phyloP scores from a whole-genome alignment of 1,140 invertebrate species.

The Polypedilum vanderplanki region DNA sequence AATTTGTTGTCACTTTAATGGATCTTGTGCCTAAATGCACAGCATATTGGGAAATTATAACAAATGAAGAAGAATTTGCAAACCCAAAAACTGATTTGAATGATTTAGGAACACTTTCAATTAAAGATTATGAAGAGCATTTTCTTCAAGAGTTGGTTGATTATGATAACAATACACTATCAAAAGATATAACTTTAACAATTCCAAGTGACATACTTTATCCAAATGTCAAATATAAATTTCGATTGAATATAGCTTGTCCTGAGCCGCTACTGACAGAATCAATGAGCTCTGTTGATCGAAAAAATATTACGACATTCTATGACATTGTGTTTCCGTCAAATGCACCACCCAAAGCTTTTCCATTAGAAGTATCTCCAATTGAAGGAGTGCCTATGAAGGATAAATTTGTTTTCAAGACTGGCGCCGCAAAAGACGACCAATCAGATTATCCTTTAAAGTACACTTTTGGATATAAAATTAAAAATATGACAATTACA shows the following conservation, averaged over 20 bases:
- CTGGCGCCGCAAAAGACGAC: constrained; percentile 5
- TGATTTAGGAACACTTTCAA: neutral
- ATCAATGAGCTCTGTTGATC: neutral
- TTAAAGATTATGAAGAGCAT: constrained; percentile 24
- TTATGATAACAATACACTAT: constrained; percentile 15
- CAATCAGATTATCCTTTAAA: neutral
- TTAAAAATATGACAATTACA: neutral
- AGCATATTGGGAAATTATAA: neutral
- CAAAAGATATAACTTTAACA: neutral
- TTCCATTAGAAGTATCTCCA: neutral
- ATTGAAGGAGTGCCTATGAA: neutral
- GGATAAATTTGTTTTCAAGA: neutral
- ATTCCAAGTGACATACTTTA: neutral
- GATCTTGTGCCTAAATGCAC: constrained; percentile 28
- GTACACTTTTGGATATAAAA: neutral
- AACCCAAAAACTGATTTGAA: neutral
- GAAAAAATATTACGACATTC: neutral
- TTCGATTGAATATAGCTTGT: constrained; percentile 1
- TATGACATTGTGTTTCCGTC: constrained; percentile 10
- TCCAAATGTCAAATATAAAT: neutral
- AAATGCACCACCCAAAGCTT: neutral
- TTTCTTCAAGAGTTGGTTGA: constrained; percentile 19
- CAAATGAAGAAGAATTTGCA: neutral
- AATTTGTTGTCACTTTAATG: neutral
- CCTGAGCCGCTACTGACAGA: neutral